phyloP scores from a whole-genome alignment of 2,113 vertebrate genomes.

The Hassar affinis region DNA sequence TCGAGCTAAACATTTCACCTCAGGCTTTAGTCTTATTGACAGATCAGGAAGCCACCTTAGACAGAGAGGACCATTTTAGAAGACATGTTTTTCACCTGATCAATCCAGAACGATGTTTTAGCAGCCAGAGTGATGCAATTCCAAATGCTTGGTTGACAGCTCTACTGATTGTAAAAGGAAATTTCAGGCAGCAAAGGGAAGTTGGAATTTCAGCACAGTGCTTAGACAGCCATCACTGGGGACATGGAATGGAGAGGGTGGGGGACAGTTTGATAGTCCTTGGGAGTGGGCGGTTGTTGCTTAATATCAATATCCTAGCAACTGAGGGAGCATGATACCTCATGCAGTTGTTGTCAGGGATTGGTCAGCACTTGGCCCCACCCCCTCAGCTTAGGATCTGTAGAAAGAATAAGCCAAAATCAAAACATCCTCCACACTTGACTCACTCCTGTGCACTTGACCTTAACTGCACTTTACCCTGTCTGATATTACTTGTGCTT shows the following conservation, averaged over 20 bases:
- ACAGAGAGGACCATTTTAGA: conserved; percentile 35
- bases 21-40: conserved; percentile 33
- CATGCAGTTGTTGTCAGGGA: conserved; percentile 74
- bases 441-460: conserved; percentile 85
- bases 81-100: conserved; percentile 41
- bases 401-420: conserved; percentile 77
- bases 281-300: conserved; percentile 68
- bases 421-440: conserved; percentile 83
- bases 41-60: conserved; percentile 28
- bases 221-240: conserved; percentile 42
- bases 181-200: conserved; percentile 57
- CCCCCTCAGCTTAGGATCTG: conserved; percentile 70
- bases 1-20: conserved; percentile 21
- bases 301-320: conserved; percentile 85
- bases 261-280: neutral
- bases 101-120: neutral
- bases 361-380: conserved; percentile 83
- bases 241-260: conserved; percentile 52
- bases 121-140: conserved; percentile 58
- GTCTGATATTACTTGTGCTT: conserved; percentile 51
- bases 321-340: conserved; percentile 80
- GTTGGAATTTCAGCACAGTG: conserved; percentile 55
- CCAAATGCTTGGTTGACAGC: conserved; percentile 26
- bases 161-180: conserved; percentile 58
- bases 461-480: conserved; percentile 82